phyloP scores from a whole-genome alignment of 2,888 invertebrate genomes.

The Aphrophora alni region DNA sequence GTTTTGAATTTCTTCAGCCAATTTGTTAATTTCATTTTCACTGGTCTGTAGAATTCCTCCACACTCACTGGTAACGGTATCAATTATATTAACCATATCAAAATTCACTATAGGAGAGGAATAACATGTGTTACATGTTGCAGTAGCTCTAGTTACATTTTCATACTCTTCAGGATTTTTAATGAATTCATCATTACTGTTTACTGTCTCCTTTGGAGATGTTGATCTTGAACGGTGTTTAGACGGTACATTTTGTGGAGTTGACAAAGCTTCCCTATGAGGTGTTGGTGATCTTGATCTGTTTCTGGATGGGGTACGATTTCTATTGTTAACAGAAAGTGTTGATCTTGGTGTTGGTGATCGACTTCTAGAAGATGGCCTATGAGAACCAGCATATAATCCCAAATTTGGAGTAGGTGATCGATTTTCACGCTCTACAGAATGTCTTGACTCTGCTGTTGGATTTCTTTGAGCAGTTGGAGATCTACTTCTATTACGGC shows the following conservation, averaged over 20 bases:
- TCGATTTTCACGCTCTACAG: conserved; percentile 23
- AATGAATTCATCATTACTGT: neutral
- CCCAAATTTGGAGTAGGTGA: conserved; percentile 37
- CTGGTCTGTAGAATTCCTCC: neutral
- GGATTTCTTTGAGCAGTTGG: conserved; percentile 35
- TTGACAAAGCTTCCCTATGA: conserved; percentile 2
- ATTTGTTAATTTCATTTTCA: neutral
- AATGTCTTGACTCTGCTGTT: neutral
- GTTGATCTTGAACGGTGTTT: conserved; percentile 24
- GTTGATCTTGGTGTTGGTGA: conserved; percentile 36
- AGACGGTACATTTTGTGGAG: neutral
- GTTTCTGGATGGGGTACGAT: conserved; percentile 24
- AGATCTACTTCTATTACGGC: conserved; percentile 47
- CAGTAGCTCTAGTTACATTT: neutral
- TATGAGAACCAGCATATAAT: conserved; percentile 10
- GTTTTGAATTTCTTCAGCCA: neutral
- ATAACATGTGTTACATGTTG: neutral
- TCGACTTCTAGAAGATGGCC: conserved; percentile 8
- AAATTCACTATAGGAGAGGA: conserved; percentile 17
- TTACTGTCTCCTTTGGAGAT: conserved; percentile 26
- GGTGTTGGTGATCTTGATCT: conserved; percentile 35
- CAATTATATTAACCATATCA: neutral
- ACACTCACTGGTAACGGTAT: neutral
- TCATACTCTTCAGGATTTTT: neutral
- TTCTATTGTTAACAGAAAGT: conserved; percentile 9